Evolutionary conservation across 1,140 invertebrate genomes (phyloP).

Genomic region (Macrobrachium rosenbergii): DNA sequence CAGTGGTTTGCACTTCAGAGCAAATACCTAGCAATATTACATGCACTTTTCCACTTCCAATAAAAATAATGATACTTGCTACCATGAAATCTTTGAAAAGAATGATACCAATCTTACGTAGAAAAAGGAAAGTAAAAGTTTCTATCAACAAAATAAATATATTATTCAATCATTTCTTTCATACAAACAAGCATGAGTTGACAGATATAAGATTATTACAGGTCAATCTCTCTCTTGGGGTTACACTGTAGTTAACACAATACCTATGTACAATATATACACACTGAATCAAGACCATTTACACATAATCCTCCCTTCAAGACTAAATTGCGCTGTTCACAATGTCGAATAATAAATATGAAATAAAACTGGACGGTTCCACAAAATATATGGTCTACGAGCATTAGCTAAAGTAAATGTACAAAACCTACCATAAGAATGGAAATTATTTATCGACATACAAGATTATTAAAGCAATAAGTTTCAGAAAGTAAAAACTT

Average conservation of each 20-base stretch:
- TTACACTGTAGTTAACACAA: not conserved
- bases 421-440: not conserved
- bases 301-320: too few relatives aligned
- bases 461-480: not conserved
- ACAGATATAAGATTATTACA: not conserved
- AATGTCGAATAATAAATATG: conserved; percentile 11
- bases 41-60: too few relatives aligned
- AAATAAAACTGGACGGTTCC: conserved; percentile 24
- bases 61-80: too few relatives aligned
- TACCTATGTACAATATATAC: too few relatives aligned
- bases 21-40: too few relatives aligned
- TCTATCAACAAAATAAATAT: conserved; percentile 21
- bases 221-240: not conserved
- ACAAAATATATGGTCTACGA: not conserved
- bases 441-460: not conserved
- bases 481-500: not conserved
- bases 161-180: conserved; percentile 24
- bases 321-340: conserved; percentile 2
- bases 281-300: conserved; percentile 8
- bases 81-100: too few relatives aligned
- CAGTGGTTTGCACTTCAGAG: too few relatives aligned
- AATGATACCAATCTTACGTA: too few relatives aligned
- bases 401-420: not conserved
- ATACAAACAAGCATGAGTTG: not conserved
- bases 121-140: not conserved